phyloP scores from a whole-genome alignment of 1,140 invertebrate species.

The Vanessa tameamea region DNA sequence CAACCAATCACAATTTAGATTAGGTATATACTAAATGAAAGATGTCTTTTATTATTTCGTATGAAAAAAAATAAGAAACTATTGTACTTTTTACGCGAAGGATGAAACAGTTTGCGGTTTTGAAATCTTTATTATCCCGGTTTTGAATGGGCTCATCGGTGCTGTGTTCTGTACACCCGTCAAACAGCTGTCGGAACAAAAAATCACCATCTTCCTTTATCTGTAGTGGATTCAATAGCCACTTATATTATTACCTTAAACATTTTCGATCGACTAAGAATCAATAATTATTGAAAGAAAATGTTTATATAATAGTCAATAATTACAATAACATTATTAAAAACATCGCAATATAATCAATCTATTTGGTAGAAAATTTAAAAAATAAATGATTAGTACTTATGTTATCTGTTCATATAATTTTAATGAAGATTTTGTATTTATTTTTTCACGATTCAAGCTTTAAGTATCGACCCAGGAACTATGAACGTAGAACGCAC shows the following conservation, averaged over 20 bases:
- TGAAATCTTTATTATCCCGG: constrained; percentile 47
- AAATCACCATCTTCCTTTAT: constrained; percentile 43
- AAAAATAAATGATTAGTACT: too few species aligned
- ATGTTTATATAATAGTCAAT: too few species aligned
- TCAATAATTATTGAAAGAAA: too few species aligned
- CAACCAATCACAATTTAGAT: too few species aligned
- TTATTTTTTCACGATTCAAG: not conserved
- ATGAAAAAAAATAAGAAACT: too few species aligned
- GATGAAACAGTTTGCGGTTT: constrained; percentile 33
- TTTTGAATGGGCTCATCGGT: constrained; percentile 35
- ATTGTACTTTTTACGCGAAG: not conserved
- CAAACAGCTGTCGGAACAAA: constrained; percentile 67
- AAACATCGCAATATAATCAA: too few species aligned
- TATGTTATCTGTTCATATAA: not conserved
- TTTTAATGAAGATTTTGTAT: not conserved
- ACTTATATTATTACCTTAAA: constrained; percentile 12
- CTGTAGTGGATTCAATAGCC: constrained; percentile 15
- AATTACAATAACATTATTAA: too few species aligned
- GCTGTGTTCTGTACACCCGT: constrained; percentile 40
- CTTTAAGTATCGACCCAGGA: not conserved
- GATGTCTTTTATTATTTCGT: too few species aligned
- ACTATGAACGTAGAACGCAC: not conserved
- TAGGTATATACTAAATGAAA: too few species aligned
- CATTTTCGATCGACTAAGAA: not conserved
- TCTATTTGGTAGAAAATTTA: too few species aligned